A percentile compares a stretch with the other conserved stretches of the same genome.
phyloP scores from a whole-genome alignment of 2,797 vertebrate species.

The Hemitrygon akajei region DNA sequence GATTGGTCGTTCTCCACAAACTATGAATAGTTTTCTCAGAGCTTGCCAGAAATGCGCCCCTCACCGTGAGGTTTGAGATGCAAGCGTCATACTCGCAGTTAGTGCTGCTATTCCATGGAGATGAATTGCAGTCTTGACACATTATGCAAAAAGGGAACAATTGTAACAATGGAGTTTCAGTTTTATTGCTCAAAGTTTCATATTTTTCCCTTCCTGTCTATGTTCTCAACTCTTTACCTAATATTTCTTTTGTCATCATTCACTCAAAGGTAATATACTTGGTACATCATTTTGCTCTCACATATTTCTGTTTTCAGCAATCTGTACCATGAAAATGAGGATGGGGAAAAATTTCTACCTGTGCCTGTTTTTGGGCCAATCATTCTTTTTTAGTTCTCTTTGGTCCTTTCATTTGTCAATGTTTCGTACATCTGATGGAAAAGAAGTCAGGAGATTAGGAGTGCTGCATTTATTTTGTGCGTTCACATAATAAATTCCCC shows the following conservation, averaged over 20 bases:
- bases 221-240: background rate
- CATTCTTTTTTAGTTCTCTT: no score
- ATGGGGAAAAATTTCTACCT: background rate
- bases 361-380: no score
- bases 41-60: background rate
- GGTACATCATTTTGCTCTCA: background rate
- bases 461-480: background rate
- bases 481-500: background rate
- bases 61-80: background rate
- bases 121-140: background rate
- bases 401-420: background rate
- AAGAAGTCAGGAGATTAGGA: background rate
- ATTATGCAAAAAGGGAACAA: background rate
- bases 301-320: background rate
- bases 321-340: background rate
- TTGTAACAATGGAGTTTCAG: background rate
- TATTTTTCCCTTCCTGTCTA: background rate
- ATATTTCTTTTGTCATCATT: no score
- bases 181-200: background rate
- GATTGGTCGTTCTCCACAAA: background rate
- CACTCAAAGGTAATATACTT: background rate
- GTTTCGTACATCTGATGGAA: no score
- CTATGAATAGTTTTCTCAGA: background rate
- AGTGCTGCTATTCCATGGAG: background rate
- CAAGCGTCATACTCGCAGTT: background rate